A percentile compares a stretch with the other conserved stretches of the same genome.
phyloP scores from a whole-genome alignment of 2,113 vertebrate species.

The Phainopepla nitens region DNA sequence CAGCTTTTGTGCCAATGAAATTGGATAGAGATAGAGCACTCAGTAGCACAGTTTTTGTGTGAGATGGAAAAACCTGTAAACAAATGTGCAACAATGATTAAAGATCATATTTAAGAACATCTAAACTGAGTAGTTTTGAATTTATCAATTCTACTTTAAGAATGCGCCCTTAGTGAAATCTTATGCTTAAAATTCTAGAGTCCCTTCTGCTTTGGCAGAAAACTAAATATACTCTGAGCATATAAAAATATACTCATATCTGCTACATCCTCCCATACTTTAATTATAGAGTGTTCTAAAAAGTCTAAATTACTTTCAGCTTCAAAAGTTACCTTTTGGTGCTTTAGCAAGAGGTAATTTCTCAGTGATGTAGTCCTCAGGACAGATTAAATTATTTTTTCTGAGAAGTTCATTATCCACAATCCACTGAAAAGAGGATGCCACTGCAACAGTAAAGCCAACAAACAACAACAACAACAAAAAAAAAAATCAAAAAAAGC shows the following conservation, averaged over 20 bases:
- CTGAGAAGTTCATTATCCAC: slow-evolving; percentile 80
- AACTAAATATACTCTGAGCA: too few relatives aligned
- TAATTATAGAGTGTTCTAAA: neutral
- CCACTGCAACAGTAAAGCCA: slow-evolving; percentile 64
- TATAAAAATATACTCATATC: neutral
- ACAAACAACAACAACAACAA: too few relatives aligned
- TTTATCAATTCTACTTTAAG: neutral
- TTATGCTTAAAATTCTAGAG: neutral
- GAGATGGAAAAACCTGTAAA: neutral
- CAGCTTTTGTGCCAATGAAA: neutral
- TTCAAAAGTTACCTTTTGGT: slow-evolving; percentile 76
- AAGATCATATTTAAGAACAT: neutral
- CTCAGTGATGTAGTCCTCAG: slow-evolving; percentile 79
- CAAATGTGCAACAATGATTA: neutral
- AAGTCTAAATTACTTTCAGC: neutral
- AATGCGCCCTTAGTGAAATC: neutral
- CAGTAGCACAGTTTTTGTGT: neutral
- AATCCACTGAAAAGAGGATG: slow-evolving; percentile 77
- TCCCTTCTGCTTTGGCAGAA: neutral
- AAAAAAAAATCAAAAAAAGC: neutral
- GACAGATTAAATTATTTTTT: slow-evolving; percentile 80
- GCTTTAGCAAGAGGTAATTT: slow-evolving; percentile 51
- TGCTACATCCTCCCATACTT: neutral
- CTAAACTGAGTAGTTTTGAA: neutral
- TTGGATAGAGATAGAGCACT: neutral